These are phyloP conservation scores for Auanema freiburgensis DNA, from an alignment of 2,888 invertebrate genomes.

Conservation along the genomic window DNA sequence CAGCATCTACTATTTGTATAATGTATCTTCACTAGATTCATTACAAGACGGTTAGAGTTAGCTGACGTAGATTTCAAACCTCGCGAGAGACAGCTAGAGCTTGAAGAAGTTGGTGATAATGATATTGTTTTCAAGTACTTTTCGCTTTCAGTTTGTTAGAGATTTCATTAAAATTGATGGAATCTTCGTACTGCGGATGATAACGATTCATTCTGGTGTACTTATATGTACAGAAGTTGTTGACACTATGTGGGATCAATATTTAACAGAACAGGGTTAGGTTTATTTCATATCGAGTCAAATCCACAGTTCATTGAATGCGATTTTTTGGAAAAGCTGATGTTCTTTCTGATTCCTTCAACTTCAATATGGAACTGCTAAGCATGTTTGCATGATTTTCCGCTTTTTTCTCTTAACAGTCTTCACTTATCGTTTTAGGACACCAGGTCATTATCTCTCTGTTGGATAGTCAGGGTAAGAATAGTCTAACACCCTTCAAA, in stretches of 20 bases:
- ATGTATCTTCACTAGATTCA: constrained; percentile 54
- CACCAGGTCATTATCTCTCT: constrained; percentile 21
- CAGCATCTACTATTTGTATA: not conserved
- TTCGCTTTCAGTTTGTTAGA: constrained; percentile 46
- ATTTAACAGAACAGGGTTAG: constrained; percentile 43
- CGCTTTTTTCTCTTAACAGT: not conserved
- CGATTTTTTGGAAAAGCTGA: not conserved
- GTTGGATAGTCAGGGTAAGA: constrained; percentile 18
- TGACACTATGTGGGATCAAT: constrained; percentile 62
- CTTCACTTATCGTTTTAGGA: constrained; percentile 15
- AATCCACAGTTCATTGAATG: too few species aligned
- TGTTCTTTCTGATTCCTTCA: not conserved
- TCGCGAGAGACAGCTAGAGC: constrained; percentile 32
- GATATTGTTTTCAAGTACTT: not conserved
- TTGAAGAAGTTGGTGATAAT: constrained; percentile 48
- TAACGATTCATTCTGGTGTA: constrained; percentile 60
- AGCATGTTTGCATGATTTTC: too few species aligned
- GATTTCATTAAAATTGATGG: constrained; percentile 63
- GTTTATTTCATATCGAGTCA: not conserved
- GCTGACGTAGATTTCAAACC: constrained; percentile 61
- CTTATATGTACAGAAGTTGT: constrained; percentile 53
- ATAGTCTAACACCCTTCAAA: not conserved
- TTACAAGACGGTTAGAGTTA: constrained; percentile 58
- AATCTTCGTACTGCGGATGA: constrained; percentile 62
- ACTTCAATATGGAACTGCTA: too few species aligned